Percentiles rank a stretch among this genome's conserved stretches.
Evolutionary conservation across 2,888 invertebrate genomes (phyloP).

Genomic region (Eledona agricola): DNA sequence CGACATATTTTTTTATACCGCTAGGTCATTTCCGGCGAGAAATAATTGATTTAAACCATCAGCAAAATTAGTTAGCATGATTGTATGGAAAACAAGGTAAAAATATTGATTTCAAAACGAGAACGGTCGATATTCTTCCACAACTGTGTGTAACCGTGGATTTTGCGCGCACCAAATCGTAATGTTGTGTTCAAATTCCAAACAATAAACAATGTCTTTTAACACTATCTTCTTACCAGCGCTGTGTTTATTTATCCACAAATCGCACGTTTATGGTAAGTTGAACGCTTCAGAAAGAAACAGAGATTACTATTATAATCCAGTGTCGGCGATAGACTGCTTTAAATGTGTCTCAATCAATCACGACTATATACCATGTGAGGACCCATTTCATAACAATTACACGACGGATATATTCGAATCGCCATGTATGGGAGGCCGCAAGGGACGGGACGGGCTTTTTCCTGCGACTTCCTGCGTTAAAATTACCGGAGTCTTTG

Average conservation of each 20-base stretch:
- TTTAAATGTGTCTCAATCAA: slow-evolving; percentile 97
- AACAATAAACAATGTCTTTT: not conserved
- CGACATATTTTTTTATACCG: too few species aligned
- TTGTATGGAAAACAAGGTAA: not conserved
- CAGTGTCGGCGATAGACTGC: slow-evolving; percentile 78
- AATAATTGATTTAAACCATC: too few species aligned
- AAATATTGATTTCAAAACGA: slow-evolving; percentile 10
- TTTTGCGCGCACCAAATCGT: not conserved
- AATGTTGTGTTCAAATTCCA: not conserved
- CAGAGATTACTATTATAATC: too few species aligned
- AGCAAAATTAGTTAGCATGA: not conserved
- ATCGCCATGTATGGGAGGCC: slow-evolving; percentile 92
- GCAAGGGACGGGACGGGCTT: slow-evolving; percentile 90
- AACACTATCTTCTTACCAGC: not conserved
- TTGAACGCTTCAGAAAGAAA: too few species aligned
- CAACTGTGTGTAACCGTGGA: not conserved
- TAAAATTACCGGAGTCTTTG: slow-evolving; percentile 90
- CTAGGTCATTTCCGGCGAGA: too few species aligned
- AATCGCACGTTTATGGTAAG: too few species aligned
- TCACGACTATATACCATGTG: slow-evolving; percentile 85
- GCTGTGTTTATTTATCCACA: too few species aligned
- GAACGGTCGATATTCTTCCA: slow-evolving; percentile 10
- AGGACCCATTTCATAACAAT: slow-evolving; percentile 96
- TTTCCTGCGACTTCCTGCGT: slow-evolving; percentile 98
- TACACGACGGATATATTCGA: slow-evolving; percentile 84